Evolutionary conservation across 2,888 invertebrate genomes (phyloP).

Genomic region (Limulus polyphemus): DNA sequence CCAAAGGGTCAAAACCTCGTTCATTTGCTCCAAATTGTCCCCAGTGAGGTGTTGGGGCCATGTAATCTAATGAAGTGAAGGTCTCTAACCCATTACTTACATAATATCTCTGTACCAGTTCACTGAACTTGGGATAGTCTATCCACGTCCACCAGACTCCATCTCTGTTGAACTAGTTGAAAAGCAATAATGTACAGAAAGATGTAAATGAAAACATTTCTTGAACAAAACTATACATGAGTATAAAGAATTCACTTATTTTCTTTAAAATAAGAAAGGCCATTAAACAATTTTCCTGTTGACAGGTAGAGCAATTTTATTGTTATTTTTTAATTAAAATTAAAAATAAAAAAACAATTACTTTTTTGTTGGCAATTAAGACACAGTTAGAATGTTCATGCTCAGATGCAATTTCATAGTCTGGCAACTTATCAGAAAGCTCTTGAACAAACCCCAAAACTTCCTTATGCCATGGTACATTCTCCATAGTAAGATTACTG

Average conservation of each 20-base stretch:
- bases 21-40: constrained; percentile 44
- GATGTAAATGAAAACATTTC: not conserved
- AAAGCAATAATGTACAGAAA: constrained; percentile 3
- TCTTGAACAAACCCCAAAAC: constrained; percentile 42
- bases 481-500: constrained; percentile 44
- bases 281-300: no score
- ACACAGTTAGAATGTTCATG: constrained; percentile 50
- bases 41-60: constrained; percentile 44
- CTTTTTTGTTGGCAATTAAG: constrained; percentile 44
- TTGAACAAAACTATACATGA: no score
- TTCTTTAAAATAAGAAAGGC: no score
- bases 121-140: constrained; percentile 44
- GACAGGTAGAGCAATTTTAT: not conserved
- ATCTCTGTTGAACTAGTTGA: constrained; percentile 40
- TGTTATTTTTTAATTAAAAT: not conserved
- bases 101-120: constrained; percentile 37
- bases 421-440: constrained; percentile 38
- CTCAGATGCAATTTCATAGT: constrained; percentile 45
- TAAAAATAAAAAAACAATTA: constrained; percentile 23
- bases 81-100: constrained; percentile 33
- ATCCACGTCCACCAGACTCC: constrained; percentile 48
- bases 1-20: constrained; percentile 46
- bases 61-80: constrained; percentile 44
- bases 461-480: constrained; percentile 49
- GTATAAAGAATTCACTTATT: no score